Evolutionary conservation across 2,797 vertebrate species (phyloP).

Genomic region (Anabacerthia variegaticeps): DNA sequence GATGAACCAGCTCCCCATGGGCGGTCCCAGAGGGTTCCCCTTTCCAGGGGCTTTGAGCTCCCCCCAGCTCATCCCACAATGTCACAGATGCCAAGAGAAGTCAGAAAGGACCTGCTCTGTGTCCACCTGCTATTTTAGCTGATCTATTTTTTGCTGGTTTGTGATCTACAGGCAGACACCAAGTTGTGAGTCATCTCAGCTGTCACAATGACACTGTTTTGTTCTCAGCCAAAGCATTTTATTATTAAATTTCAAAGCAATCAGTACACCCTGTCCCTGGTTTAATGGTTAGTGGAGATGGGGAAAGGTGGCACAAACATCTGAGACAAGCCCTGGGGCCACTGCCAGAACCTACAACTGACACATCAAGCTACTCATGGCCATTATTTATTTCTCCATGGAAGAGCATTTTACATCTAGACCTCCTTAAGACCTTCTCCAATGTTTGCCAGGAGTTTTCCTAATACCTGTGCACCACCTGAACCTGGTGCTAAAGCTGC

Average conservation of each 20-base stretch:
- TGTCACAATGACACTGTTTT: background rate
- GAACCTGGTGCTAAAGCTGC: background rate
- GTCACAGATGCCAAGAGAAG: background rate
- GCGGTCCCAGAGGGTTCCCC: accelerated
- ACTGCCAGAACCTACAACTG: accelerated
- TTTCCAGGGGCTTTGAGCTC: background rate
- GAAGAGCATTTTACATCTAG: background rate
- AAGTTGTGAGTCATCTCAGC: background rate
- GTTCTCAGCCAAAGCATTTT: background rate
- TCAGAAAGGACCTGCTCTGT: too few relatives aligned
- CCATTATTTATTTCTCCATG: accelerated
- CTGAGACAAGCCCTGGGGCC: accelerated
- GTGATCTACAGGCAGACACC: background rate
- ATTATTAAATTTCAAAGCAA: background rate
- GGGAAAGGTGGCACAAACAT: background rate
- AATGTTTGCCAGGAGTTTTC: background rate
- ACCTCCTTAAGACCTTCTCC: background rate
- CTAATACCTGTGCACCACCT: background rate
- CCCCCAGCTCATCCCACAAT: accelerated
- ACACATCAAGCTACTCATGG: background rate
- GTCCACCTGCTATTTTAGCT: background rate
- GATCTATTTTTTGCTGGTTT: background rate
- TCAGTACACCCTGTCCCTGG: background rate
- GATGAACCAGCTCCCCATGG: accelerated
- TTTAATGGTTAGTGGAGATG: background rate